Evolutionary conservation across 2,797 vertebrate species (phyloP).

Genomic region (Etheostoma perlongum): DNA sequence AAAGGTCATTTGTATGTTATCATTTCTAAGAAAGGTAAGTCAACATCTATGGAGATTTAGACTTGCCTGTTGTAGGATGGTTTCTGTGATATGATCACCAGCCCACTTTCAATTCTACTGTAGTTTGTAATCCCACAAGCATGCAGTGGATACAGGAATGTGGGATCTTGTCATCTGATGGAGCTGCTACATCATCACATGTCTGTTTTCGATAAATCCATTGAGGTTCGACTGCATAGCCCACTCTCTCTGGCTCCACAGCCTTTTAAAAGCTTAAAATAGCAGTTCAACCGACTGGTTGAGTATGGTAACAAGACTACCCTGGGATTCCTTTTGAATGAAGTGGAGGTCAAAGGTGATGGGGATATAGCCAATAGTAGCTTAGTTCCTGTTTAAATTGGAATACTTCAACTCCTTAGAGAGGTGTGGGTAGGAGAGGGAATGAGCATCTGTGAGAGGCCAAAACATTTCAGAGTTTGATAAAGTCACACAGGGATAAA

Average conservation of each 20-base stretch:
- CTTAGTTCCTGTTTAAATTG: conserved; percentile 63
- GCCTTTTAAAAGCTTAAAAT: conserved; percentile 53
- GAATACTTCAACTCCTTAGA: conserved; percentile 79
- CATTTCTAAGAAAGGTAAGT: not conserved
- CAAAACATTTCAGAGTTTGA: conserved; percentile 54
- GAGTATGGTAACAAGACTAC: conserved; percentile 35
- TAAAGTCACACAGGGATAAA: conserved; percentile 21
- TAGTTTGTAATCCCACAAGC: conserved; percentile 1
- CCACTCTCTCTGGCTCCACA: conserved; percentile 26
- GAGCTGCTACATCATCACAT: conserved; percentile 14
- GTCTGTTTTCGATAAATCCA: conserved; percentile 59
- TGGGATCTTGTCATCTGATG: conserved; percentile 12
- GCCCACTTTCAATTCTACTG: not conserved
- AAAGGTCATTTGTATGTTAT: not conserved
- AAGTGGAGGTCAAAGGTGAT: conserved; percentile 57
- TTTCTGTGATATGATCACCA: not conserved
- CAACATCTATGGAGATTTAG: conserved; percentile 3
- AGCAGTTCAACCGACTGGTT: conserved; percentile 27
- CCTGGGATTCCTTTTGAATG: conserved; percentile 59
- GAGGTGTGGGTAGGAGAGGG: conserved; percentile 64
- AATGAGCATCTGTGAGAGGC: conserved; percentile 59
- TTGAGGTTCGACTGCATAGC: not conserved
- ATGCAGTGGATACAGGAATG: conserved; percentile 11
- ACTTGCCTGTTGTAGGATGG: not conserved
- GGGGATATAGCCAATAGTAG: conserved; percentile 43